Evolutionary conservation across 2,888 invertebrate species (phyloP).

Genomic region (Saturnia japonica): DNA sequence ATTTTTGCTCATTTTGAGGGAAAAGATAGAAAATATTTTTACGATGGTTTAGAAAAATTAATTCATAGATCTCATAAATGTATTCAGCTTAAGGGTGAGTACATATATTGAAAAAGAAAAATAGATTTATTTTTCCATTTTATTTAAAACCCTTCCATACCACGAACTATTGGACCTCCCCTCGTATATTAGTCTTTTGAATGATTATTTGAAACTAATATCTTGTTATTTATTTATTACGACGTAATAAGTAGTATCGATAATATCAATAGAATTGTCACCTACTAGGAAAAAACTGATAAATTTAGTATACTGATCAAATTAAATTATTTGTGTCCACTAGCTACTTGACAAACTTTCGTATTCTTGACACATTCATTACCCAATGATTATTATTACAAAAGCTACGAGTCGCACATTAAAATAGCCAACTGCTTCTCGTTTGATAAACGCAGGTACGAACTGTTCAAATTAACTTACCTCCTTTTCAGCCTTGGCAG

Average conservation of each 20-base stretch:
- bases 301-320: background rate
- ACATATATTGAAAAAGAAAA: no score
- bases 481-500: slow-evolving; percentile 51
- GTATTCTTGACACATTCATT: background rate
- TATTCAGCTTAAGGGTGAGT: no score
- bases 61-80: no score
- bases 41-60: no score
- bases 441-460: background rate
- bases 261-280: background rate
- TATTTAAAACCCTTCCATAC: no score
- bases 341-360: background rate
- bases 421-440: background rate
- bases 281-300: background rate
- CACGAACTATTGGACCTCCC: no score
- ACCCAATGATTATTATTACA: background rate
- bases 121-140: no score
- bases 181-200: no score
- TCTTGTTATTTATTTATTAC: no score
- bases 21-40: no score
- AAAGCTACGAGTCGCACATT: background rate
- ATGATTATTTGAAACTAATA: no score
- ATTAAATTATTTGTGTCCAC: background rate
- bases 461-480: slow-evolving; percentile 41
- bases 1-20: no score
- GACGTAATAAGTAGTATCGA: background rate